Evolutionary conservation across 2,797 vertebrate species (phyloP).

Genomic region (Hybognathus amarus): DNA sequence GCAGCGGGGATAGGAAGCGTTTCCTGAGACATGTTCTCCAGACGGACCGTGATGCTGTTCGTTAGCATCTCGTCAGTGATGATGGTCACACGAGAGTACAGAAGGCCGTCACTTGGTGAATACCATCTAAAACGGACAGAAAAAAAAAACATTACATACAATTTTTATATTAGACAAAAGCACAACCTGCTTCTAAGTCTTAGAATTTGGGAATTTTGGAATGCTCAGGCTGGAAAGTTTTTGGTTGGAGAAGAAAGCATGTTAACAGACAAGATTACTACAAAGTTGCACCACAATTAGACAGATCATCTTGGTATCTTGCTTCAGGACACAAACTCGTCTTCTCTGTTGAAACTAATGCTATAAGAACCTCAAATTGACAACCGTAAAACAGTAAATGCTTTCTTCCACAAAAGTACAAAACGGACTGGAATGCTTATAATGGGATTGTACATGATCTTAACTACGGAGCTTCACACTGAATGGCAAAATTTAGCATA

Average conservation of each 20-base stretch:
- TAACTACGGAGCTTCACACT: background rate
- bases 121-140: slow-evolving; percentile 78
- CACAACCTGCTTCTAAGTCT: slow-evolving; percentile 5
- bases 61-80: slow-evolving; percentile 98
- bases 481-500: background rate
- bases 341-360: slow-evolving; percentile 19
- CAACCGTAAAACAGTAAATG: slow-evolving; percentile 32
- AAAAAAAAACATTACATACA: background rate
- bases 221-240: slow-evolving; percentile 4
- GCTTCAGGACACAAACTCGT: slow-evolving; percentile 40
- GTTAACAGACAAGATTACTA: slow-evolving; percentile 33
- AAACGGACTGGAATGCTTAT: slow-evolving; percentile 8
- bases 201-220: background rate
- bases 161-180: background rate
- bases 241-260: slow-evolving; percentile 50
- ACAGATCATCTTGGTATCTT: slow-evolving; percentile 19
- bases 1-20: slow-evolving; percentile 92
- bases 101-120: slow-evolving; percentile 82
- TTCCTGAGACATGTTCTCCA: slow-evolving; percentile 99
- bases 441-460: slow-evolving; percentile 24
- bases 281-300: slow-evolving; percentile 19
- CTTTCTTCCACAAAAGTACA: slow-evolving; percentile 17
- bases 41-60: slow-evolving; percentile 96
- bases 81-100: slow-evolving; percentile 94
- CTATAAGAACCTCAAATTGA: slow-evolving; percentile 9